A percentile compares a stretch with the other conserved stretches of the same genome.
phyloP scores from a whole-genome alignment of 2,888 invertebrate genomes.

The Nomada hirtipes region DNA sequence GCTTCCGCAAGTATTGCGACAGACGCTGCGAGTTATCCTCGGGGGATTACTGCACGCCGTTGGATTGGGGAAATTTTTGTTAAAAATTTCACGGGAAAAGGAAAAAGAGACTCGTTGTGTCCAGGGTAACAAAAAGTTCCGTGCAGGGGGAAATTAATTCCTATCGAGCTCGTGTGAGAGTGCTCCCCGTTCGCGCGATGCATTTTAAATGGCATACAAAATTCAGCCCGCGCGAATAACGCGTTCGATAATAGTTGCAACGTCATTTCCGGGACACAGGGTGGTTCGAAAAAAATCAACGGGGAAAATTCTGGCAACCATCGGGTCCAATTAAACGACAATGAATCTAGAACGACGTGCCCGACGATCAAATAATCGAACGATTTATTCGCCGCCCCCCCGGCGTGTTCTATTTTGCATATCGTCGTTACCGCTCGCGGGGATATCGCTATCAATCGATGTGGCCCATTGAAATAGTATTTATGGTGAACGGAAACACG shows the following conservation, averaged over 20 bases:
- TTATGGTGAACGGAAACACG: constrained; percentile 28
- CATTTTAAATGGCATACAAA: not conserved
- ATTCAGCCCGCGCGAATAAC: not conserved
- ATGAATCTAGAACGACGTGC: constrained; percentile 31
- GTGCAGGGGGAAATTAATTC: not conserved
- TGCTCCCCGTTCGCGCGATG: not conserved
- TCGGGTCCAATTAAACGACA: constrained; percentile 49
- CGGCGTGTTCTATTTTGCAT: constrained; percentile 64
- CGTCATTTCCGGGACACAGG: not conserved
- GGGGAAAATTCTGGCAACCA: constrained; percentile 13
- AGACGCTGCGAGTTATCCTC: constrained; percentile 30
- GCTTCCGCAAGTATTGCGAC: constrained; percentile 18
- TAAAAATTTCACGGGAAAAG: not conserved
- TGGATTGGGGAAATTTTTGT: not conserved
- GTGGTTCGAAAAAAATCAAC: not conserved
- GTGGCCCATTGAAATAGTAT: constrained; percentile 45
- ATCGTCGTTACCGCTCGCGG: constrained; percentile 51
- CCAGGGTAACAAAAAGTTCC: not conserved
- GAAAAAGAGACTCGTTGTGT: not conserved
- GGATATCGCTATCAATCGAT: constrained; percentile 65
- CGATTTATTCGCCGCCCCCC: constrained; percentile 46
- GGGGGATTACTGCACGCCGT: not conserved
- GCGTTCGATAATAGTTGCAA: constrained; percentile 26
- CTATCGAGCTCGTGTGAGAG: too few species aligned
- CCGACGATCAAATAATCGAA: constrained; percentile 54